Evolutionary conservation across 2,113 vertebrate genomes (phyloP).

Genomic region (Steatornis caripensis): DNA sequence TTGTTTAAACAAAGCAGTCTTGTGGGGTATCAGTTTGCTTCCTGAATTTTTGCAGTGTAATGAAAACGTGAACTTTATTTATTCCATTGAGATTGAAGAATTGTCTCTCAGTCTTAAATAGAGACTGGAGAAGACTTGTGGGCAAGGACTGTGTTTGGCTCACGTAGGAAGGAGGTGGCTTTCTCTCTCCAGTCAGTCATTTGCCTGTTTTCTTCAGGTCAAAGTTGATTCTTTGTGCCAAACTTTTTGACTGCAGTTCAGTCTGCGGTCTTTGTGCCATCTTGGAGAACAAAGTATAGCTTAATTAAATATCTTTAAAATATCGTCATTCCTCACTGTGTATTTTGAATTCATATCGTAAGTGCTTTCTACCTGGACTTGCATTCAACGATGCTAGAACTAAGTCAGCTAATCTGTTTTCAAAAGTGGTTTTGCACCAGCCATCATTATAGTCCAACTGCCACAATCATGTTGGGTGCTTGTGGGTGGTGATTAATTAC

Average conservation of each 20-base stretch:
- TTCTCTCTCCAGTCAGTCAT: background rate
- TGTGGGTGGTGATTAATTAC: background rate
- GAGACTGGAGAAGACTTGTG: background rate
- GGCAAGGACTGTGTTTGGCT: background rate
- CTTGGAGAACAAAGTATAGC: background rate
- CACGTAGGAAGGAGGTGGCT: background rate
- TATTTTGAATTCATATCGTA: background rate
- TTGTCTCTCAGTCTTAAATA: background rate
- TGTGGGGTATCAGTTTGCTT: background rate
- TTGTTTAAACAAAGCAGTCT: background rate
- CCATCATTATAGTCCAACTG: background rate
- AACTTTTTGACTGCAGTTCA: background rate
- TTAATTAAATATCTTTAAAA: background rate
- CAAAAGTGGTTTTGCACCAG: background rate
- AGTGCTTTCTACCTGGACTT: background rate
- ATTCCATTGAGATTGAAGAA: background rate
- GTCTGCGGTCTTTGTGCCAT: background rate
- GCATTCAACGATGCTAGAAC: rapidly evolving
- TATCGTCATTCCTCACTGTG: background rate
- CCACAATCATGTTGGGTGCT: background rate
- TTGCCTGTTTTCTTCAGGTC: background rate
- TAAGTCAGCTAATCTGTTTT: background rate
- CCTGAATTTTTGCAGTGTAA: background rate
- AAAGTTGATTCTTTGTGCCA: background rate
- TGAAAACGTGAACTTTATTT: background rate